Conservation (phyloP, 1,140 invertebrate species). For the Bombus polaris region DNA sequence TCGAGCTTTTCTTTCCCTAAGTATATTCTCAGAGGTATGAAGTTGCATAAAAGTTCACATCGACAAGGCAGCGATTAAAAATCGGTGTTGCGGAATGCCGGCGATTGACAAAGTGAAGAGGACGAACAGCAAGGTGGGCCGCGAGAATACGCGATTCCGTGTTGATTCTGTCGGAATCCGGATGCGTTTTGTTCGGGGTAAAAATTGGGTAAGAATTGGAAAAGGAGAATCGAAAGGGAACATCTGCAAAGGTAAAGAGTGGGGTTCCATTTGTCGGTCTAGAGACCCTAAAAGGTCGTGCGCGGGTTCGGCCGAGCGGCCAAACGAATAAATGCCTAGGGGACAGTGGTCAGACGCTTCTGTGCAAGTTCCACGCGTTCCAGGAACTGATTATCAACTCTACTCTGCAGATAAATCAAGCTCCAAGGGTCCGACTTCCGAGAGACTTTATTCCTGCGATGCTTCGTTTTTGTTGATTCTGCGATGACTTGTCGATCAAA, state of each 20-base stretch:
- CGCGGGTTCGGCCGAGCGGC: no score
- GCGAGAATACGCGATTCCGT: background rate
- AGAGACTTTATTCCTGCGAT: background rate
- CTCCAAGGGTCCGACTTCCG: no score
- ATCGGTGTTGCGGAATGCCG: background rate
- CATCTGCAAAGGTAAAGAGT: background rate
- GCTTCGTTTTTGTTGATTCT: background rate
- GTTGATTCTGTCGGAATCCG: slow-evolving; percentile 6
- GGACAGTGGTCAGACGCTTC: background rate
- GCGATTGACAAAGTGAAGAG: background rate
- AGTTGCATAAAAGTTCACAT: no score
- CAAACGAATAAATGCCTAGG: background rate
- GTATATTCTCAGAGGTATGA: no score
- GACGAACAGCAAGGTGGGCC: background rate
- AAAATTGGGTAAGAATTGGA: slow-evolving; percentile 26
- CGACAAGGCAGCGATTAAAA: background rate
- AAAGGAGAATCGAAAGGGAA: background rate
- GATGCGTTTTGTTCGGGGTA: background rate
- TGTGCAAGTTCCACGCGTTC: background rate
- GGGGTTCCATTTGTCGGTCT: slow-evolving; percentile 1
- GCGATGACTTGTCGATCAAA: background rate
- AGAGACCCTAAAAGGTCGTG: background rate
- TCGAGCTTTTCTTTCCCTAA: no score
- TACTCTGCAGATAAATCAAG: background rate
- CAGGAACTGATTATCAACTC: background rate